Evolutionary conservation across 2,888 invertebrate genomes (phyloP), one percentile per base, ranked within the genome.

Genomic region (Melieria picta): DNA sequence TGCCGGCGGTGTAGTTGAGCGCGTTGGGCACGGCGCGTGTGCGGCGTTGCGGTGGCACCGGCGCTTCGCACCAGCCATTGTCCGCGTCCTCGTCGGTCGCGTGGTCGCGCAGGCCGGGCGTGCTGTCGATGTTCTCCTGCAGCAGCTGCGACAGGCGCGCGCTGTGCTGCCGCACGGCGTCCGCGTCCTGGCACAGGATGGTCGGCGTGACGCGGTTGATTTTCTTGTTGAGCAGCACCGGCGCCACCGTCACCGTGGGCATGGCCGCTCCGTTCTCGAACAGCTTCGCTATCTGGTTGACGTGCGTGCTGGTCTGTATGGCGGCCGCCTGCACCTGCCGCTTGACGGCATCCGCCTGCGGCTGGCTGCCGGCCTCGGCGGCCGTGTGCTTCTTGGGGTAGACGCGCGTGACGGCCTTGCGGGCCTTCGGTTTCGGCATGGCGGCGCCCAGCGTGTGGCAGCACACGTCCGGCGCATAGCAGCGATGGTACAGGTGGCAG

Each of bases 211-310:
- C 85, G 7, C 85, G 80, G 74, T 79, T 84, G 56, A 84, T 81
- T 78, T 83, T 83, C 57, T 82, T 81, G 76, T 72, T 73, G 16
- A 74, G 42, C 47, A 69, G 13, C 13, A 55, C 63, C 46, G 69
- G 60, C 13, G 63, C 50, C 56, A 56, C 63, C 7, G 60, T 74
- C 57, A 48, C 64, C n/a, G 65, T 55, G 11, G 63, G 56, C 30
- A 63, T 46, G 9, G 74, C 77, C 16, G 63, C 77, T 65, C 84
- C 84, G 71, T 81, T 79, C 74, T 86, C 86, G 69, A 86, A 86
- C 85, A 84, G 84, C 71, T 83, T 80, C 10, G 86, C 86, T 5
- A 86, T 86, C 76, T 86, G 83, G 71, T 83, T 85, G 46, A 86
- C 86, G 76, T 85, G 80, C 58, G 80, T 84, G 56, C 80, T 79